These are phyloP conservation scores for Ctenomys sociabilis DNA, from an alignment of 2,113 vertebrate species.

Conservation along the genomic window DNA sequence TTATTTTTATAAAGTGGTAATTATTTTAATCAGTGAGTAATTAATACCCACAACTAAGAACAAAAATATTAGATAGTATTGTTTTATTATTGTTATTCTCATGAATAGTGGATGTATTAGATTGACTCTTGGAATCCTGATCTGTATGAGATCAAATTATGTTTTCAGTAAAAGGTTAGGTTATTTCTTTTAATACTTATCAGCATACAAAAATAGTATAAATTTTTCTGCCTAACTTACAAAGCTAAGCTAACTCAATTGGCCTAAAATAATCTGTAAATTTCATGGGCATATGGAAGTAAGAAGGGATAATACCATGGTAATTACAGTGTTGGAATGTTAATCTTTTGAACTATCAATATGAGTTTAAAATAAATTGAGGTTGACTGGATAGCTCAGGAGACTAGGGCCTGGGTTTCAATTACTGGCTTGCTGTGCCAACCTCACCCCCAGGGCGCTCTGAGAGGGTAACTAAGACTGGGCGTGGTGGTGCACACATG, in stretches of 20 bases:
- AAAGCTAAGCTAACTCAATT: not conserved
- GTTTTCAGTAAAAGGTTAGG: not conserved
- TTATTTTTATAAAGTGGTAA: not conserved
- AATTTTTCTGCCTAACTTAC: not conserved
- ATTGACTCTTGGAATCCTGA: not conserved
- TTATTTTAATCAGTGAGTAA: slow-evolving; percentile 3
- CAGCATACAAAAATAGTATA: not conserved
- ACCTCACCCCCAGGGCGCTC: too few species aligned
- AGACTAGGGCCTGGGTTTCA: too few species aligned
- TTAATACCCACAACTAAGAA: not conserved
- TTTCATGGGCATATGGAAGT: not conserved
- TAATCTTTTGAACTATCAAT: not conserved
- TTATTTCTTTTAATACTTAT: not conserved
- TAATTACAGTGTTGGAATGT: not conserved
- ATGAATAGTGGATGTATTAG: not conserved
- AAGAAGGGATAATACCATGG: not conserved
- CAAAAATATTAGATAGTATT: not conserved
- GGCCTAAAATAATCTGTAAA: not conserved
- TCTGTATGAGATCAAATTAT: not conserved
- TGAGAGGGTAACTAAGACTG: too few species aligned
- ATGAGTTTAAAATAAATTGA: not conserved
- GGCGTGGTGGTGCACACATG: too few species aligned
- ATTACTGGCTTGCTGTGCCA: too few species aligned
- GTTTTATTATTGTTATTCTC: not conserved
- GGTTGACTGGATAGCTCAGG: too few species aligned